Evolutionary conservation across 30 jellyfish, hydroid and myxozoan species (phyloP).

Genomic region (Turritopsis rubra): DNA sequence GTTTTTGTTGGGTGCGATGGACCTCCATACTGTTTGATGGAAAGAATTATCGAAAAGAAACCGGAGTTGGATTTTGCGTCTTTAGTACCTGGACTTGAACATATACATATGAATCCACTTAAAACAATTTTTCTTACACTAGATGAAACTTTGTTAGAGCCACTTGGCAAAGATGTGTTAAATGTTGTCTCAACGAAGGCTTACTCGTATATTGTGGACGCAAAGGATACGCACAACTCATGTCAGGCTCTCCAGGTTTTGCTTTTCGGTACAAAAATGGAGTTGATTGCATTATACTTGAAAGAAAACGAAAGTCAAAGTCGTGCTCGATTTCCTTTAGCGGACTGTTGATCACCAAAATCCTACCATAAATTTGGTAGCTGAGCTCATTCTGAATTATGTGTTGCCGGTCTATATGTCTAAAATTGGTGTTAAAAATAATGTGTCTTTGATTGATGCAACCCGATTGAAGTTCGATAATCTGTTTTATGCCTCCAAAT

Average conservation of each 20-base stretch:
- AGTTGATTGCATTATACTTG: background rate
- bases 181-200: background rate
- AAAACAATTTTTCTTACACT: background rate
- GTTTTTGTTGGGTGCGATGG: background rate
- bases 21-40: background rate
- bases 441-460: background rate
- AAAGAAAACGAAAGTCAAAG: background rate
- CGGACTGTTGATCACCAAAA: background rate
- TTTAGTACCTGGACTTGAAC: background rate
- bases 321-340: background rate
- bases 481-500: background rate
- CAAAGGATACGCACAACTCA: background rate
- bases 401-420: background rate
- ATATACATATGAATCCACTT: conserved; percentile 1
- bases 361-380: background rate
- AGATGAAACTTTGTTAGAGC: background rate
- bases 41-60: background rate
- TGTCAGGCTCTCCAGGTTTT: background rate
- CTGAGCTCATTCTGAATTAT: background rate
- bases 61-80: background rate
- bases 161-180: conserved; percentile 3
- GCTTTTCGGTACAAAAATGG: background rate
- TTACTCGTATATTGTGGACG: background rate
- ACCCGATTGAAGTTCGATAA: background rate
- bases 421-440: background rate